These are phyloP conservation scores for Smutsia temminckii DNA, from an alignment of 2,797 vertebrate genomes.

Conservation along the genomic window DNA sequence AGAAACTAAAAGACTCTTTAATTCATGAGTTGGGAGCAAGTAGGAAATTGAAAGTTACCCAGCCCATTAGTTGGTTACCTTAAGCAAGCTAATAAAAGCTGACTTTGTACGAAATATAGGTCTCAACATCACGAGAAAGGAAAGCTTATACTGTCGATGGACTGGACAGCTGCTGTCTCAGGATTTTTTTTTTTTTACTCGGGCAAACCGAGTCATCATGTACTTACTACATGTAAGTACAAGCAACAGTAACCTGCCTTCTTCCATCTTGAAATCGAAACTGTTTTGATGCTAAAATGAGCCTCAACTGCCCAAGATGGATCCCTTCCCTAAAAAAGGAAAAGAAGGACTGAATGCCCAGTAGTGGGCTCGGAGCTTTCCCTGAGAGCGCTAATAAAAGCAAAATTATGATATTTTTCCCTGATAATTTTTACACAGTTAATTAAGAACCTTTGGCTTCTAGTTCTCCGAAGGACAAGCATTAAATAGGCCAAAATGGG, in stretches of 20 bases:
- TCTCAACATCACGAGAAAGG: background rate
- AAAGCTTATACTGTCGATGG: background rate
- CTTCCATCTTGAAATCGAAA: background rate
- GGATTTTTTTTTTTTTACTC: background rate
- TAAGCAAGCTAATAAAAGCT: background rate
- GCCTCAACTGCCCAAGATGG: background rate
- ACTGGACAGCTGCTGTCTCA: background rate
- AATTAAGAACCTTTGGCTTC: slow-evolving; percentile 49
- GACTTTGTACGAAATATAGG: background rate
- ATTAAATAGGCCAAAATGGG: slow-evolving; percentile 60
- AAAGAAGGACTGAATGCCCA: background rate
- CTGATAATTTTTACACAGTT: slow-evolving; percentile 35
- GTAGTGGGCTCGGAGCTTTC: background rate
- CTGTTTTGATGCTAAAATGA: background rate
- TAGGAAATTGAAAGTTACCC: background rate
- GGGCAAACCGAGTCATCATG: background rate
- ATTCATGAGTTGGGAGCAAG: background rate
- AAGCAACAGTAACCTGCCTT: background rate
- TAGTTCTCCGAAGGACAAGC: slow-evolving; percentile 48
- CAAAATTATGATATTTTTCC: slow-evolving; percentile 23
- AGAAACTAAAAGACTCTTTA: slow-evolving; percentile 23
- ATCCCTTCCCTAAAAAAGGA: background rate
- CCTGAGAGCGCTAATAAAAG: slow-evolving; percentile 1
- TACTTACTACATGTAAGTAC: background rate
- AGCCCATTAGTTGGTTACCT: background rate